Conservation (phyloP, 2,888 invertebrate species). For the Thymelicus sylvestris region DNA sequence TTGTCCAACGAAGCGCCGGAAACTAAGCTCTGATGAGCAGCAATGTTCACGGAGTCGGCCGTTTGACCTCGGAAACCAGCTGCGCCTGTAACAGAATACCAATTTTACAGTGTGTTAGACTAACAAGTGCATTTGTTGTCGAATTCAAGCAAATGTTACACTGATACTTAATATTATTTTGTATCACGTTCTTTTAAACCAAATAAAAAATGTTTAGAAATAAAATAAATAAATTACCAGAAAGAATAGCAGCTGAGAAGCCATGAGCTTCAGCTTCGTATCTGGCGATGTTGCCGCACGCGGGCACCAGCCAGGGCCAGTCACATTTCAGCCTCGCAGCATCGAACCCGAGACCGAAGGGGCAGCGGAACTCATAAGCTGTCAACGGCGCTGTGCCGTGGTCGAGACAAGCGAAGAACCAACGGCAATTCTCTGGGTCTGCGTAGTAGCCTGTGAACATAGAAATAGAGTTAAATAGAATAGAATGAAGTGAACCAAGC, state of each 20-base stretch:
- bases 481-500: too few species aligned
- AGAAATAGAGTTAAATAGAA: background rate
- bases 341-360: slow-evolving; percentile 91
- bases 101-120: background rate
- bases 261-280: slow-evolving; percentile 81
- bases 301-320: slow-evolving; percentile 91
- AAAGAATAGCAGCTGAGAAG: slow-evolving; percentile 69
- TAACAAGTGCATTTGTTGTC: too few species aligned
- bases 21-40: slow-evolving; percentile 75
- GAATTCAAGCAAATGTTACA: too few species aligned
- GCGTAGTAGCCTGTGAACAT: slow-evolving; percentile 87
- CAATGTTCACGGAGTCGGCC: slow-evolving; percentile 76
- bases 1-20: slow-evolving; percentile 77
- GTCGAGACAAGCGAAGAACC: slow-evolving; percentile 93
- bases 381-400: slow-evolving; percentile 86
- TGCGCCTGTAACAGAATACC: slow-evolving; percentile 59
- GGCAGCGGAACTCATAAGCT: slow-evolving; percentile 93
- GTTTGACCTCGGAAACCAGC: slow-evolving; percentile 77
- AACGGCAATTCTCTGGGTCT: slow-evolving; percentile 92
- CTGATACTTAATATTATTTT: too few species aligned
- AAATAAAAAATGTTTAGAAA: background rate
- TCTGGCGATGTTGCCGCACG: slow-evolving; percentile 83
- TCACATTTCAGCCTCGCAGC: slow-evolving; percentile 88
- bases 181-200: too few species aligned
- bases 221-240: slow-evolving; percentile 56